phyloP scores from a whole-genome alignment of 1,140 invertebrate genomes.

The Cotesia glomerata region DNA sequence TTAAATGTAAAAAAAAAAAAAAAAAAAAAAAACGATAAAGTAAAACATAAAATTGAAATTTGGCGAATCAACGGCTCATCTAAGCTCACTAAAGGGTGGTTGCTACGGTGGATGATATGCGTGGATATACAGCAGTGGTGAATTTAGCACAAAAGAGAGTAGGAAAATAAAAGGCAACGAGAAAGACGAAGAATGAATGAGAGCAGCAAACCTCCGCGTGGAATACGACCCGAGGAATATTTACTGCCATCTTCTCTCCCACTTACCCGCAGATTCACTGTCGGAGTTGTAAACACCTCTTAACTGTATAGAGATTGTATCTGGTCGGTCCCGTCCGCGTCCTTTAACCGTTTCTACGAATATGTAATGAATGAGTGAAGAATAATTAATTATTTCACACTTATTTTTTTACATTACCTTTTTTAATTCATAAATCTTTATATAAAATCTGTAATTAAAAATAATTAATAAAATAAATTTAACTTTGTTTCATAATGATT shows the following conservation, averaged over 20 bases:
- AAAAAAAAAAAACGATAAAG: neutral
- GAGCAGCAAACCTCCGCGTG: conserved; percentile 34
- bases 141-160: conserved; percentile 30
- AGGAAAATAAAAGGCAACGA: conserved; percentile 26
- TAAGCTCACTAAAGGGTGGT: neutral
- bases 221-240: conserved; percentile 57
- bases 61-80: conserved; percentile 30
- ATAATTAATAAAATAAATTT: conserved; percentile 7
- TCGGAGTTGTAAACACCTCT: conserved; percentile 64
- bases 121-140: neutral
- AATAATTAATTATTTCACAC: conserved; percentile 31
- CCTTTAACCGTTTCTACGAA: conserved; percentile 30
- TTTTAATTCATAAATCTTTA: neutral
- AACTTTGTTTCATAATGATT: neutral
- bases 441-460: too few relatives aligned
- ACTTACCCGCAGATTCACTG: conserved; percentile 63
- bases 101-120: neutral
- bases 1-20: neutral
- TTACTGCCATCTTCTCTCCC: conserved; percentile 64
- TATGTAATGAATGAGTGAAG: conserved; percentile 27
- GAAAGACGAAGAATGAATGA: conserved; percentile 34
- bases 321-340: conserved; percentile 41
- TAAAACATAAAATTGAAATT: conserved; percentile 37
- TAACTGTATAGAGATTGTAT: conserved; percentile 63
- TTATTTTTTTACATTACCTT: neutral